These are phyloP conservation scores for Helostoma temminkii DNA, from an alignment of 2,797 vertebrate genomes.

Conservation along the genomic window DNA sequence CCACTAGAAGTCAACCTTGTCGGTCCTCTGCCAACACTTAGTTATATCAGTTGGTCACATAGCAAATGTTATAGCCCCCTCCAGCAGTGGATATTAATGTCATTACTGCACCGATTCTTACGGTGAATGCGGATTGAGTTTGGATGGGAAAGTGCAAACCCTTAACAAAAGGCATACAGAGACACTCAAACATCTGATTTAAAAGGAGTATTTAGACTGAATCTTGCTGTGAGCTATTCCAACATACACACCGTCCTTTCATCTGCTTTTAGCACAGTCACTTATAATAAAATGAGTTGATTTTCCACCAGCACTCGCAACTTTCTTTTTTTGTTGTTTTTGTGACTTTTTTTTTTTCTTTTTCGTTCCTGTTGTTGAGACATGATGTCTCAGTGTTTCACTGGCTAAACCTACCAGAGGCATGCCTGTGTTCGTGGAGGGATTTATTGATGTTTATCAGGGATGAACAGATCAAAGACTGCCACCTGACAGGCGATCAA, in stretches of 20 bases:
- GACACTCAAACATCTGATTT: conserved; percentile 41
- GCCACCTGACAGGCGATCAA: conserved; percentile 99
- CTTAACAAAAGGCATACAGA: conserved; percentile 6
- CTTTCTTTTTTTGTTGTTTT: conserved; percentile 83
- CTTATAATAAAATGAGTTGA: conserved; percentile 61
- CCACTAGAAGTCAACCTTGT: conserved; percentile 83
- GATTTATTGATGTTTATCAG: conserved; percentile 99
- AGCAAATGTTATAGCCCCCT: conserved; percentile 70
- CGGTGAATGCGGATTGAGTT: conserved; percentile 60
- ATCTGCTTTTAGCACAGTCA: conserved; percentile 41
- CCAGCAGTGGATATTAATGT: conserved; percentile 73
- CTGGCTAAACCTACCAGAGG: conserved; percentile 89
- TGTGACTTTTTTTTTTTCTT: neutral
- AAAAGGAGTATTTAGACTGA: conserved; percentile 24
- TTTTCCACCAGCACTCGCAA: conserved; percentile 85
- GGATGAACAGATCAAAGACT: conserved; percentile 99
- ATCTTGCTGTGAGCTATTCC: conserved; percentile 26
- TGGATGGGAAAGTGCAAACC: conserved; percentile 31
- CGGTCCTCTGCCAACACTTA: conserved; percentile 74
- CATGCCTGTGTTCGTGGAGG: conserved; percentile 94
- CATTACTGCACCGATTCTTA: conserved; percentile 61
- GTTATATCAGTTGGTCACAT: conserved; percentile 78
- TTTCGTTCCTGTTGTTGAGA: conserved; percentile 80
- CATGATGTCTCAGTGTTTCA: conserved; percentile 87
- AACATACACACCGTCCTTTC: conserved; percentile 44